These are phyloP conservation scores for Andrena chrysosceles DNA, from an alignment of 2,888 invertebrate genomes.

Conservation along the genomic window DNA sequence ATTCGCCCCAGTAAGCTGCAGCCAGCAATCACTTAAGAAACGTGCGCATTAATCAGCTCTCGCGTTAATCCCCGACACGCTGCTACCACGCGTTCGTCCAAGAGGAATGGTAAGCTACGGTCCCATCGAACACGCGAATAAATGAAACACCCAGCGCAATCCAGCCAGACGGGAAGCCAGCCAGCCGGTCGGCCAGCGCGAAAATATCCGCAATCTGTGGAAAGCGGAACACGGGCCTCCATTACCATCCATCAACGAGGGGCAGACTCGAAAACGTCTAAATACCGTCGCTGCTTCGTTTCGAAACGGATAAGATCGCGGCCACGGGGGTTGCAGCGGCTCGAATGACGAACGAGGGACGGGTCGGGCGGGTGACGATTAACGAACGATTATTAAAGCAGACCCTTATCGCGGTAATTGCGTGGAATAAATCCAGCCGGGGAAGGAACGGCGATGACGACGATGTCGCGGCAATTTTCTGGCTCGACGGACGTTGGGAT, in stretches of 20 bases:
- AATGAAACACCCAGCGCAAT: background rate
- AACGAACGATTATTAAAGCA: constrained; percentile 80
- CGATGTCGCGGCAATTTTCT: constrained; percentile 69
- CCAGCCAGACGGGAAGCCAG: background rate
- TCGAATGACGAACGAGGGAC: constrained; percentile 23
- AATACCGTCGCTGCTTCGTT: constrained; percentile 26
- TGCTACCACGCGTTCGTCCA: too few species aligned
- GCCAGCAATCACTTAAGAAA: too few species aligned
- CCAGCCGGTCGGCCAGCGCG: background rate
- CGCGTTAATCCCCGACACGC: too few species aligned
- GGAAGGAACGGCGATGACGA: constrained; percentile 50
- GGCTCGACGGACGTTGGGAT: constrained; percentile 64
- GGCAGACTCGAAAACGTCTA: constrained; percentile 10
- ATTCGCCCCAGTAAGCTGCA: background rate
- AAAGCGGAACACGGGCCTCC: background rate
- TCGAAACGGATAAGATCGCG: constrained; percentile 36
- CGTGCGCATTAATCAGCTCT: too few species aligned
- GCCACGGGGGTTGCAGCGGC: background rate
- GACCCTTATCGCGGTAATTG: constrained; percentile 80
- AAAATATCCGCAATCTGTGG: background rate
- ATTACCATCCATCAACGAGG: background rate
- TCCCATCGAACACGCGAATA: too few species aligned
- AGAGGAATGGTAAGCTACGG: too few species aligned
- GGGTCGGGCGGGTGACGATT: constrained; percentile 70
- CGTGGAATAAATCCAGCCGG: constrained; percentile 78